phyloP scores from a whole-genome alignment of 2,113 vertebrate species.

The Calyptomena viridis region DNA sequence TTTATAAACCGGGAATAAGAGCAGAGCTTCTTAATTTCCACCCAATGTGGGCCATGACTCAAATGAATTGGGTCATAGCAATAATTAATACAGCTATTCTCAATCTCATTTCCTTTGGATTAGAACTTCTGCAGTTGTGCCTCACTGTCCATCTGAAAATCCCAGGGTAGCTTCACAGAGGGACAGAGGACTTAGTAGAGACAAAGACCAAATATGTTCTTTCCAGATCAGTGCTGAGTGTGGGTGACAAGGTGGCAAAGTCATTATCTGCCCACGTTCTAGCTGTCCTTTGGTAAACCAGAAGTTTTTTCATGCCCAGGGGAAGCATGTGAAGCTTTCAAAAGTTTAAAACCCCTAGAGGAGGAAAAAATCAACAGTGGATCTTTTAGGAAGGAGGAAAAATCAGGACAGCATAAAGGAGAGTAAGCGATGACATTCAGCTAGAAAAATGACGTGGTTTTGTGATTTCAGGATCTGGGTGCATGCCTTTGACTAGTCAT shows the following conservation, averaged over 20 bases:
- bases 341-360: neutral
- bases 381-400: neutral
- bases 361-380: neutral
- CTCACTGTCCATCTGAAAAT: neutral
- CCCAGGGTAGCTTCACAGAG: neutral
- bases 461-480: neutral
- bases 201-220: neutral
- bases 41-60: neutral
- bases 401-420: neutral
- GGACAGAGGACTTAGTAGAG: neutral
- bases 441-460: neutral
- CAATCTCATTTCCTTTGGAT: slow-evolving; percentile 1
- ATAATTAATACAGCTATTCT: neutral
- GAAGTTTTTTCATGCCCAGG: neutral
- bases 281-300: neutral
- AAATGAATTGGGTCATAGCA: slow-evolving; percentile 18
- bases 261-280: neutral
- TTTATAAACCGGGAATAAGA: neutral
- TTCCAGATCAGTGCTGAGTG: neutral
- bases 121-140: neutral
- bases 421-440: neutral
- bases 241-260: neutral
- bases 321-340: neutral
- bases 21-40: neutral
- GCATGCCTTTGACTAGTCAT: neutral